Base-by-base conservation (phyloP, 2,797 vertebrate species). In the Xenopus petersii region DNA sequence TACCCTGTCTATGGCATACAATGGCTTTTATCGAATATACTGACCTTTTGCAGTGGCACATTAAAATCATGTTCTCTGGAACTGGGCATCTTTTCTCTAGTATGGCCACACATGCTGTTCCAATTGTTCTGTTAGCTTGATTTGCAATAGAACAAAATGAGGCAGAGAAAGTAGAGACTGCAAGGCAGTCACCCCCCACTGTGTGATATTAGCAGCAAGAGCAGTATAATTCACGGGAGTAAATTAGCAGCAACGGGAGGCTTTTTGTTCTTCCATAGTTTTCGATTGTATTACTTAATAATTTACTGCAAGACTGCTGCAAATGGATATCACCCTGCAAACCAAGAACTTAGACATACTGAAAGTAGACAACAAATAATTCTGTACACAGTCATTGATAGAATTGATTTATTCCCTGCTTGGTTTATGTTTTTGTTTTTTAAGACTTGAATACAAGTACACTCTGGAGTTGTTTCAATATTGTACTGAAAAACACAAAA, bases 171-270 rank as follows among this genome's bases (percentile, higher is more conserved):
- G 67, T 24, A 49, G 51, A 58, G 16, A 58, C 16, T 33, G 30
- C 54, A 61, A 64, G 42, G 67, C 47, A 64, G 67, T 49, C 67
- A 70, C 17, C 21, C 21, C 21, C 21, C 74, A 33, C 61, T 48
- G 67, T 58, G 74, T 59, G 11, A 70, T 70, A 75, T 75, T 75
- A 70, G 69, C 61, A 58, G 59, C 73, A 69, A 42, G 51, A 48
- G 70, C 67, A 75, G 74, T 33, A 75, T 70, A 75, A 70, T 75
- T 75, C 74, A 70, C 74, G 64, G 61, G 67, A 70, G 61, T 51
- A 75, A 75, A 75, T 75, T 70, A 75, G 61, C 67, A 75, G 54
- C 74, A 58, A 70, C 67, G 24, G 74, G 74, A 42, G 67, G 61
- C 69, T 64, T 70, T 33, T 64, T 70, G 59, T 75, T 69, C 48